Percentiles rank a stretch among this genome's conserved stretches.
Evolutionary conservation across 30 jellyfish, hydroid and myxozoan genomes (phyloP).

Genomic region (Sanderia malayensis): DNA sequence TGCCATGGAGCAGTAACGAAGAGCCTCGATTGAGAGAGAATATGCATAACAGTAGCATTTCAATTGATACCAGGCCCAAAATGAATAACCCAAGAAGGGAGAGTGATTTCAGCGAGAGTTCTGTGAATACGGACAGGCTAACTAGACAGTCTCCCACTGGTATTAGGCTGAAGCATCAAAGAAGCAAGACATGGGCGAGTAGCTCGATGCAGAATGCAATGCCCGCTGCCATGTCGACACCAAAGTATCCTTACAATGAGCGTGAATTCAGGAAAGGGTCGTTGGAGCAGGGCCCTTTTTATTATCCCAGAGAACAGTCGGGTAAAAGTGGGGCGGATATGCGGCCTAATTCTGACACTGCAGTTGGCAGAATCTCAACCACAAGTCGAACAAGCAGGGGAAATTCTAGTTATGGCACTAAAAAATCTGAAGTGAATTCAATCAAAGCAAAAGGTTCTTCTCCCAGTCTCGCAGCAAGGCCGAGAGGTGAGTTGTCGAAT

Average conservation of each 20-base stretch:
- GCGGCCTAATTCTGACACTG: background rate
- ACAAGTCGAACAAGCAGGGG: too few relatives aligned
- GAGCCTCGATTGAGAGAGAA: background rate
- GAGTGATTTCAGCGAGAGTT: slow-evolving; percentile 29
- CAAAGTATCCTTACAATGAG: slow-evolving; percentile 12
- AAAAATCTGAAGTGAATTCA: too few relatives aligned
- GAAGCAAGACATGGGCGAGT: slow-evolving; percentile 74
- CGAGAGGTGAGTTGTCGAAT: too few relatives aligned
- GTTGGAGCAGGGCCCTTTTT: background rate
- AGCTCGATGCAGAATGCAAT: background rate
- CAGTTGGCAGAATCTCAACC: background rate
- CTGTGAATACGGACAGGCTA: slow-evolving; percentile 40
- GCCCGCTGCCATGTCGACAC: slow-evolving; percentile 45
- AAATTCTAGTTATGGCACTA: too few relatives aligned
- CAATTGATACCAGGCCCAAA: background rate
- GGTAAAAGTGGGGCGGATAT: background rate
- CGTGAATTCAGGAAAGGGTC: background rate
- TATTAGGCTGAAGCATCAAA: slow-evolving; percentile 56
- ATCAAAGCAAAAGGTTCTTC: too few relatives aligned
- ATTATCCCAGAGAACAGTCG: background rate
- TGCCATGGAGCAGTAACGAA: background rate
- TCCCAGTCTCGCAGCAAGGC: too few relatives aligned
- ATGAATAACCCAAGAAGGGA: slow-evolving; percentile 12
- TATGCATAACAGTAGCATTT: background rate
- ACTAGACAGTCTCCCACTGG: slow-evolving; percentile 70